Conservation (phyloP, 2,113 vertebrate genomes). For the Brienomyrus brachyistius region DNA sequence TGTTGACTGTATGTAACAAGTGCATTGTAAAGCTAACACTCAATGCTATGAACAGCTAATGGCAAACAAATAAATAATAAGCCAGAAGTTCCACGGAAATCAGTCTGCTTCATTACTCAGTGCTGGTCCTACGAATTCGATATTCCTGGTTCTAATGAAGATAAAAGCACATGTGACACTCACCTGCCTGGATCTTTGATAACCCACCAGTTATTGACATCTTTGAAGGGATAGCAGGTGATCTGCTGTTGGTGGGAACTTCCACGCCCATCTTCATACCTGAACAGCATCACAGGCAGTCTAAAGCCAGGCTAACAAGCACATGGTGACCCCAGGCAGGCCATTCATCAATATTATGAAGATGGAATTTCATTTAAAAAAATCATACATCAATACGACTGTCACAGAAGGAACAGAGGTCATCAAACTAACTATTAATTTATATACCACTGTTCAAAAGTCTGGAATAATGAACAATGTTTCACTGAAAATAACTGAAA, state of each 20-base stretch:
- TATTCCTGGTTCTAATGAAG: not conserved
- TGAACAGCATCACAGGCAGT: slow-evolving; percentile 36
- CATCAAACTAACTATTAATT: not conserved
- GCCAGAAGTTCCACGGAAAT: not conserved
- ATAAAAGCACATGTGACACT: not conserved
- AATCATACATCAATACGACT: not conserved
- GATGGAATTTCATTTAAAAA: not conserved
- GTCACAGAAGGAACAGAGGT: not conserved
- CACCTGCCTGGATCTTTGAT: slow-evolving; percentile 83
- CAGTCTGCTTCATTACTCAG: not conserved
- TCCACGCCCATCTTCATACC: slow-evolving; percentile 87
- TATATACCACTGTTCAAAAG: not conserved
- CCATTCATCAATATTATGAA: not conserved
- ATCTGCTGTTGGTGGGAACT: slow-evolving; percentile 98
- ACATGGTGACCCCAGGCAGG: not conserved
- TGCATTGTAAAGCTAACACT: not conserved
- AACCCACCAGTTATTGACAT: slow-evolving; percentile 99
- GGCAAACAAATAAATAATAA: not conserved
- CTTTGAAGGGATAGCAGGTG: slow-evolving; percentile 95
- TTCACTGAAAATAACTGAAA: not conserved
- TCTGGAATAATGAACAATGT: not conserved
- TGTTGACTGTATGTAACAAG: not conserved
- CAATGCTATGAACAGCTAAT: not conserved
- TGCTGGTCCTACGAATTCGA: not conserved
- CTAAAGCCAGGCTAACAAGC: not conserved